Evolutionary conservation across 2,888 invertebrate species (phyloP).

Genomic region (Adela reaumurella): DNA sequence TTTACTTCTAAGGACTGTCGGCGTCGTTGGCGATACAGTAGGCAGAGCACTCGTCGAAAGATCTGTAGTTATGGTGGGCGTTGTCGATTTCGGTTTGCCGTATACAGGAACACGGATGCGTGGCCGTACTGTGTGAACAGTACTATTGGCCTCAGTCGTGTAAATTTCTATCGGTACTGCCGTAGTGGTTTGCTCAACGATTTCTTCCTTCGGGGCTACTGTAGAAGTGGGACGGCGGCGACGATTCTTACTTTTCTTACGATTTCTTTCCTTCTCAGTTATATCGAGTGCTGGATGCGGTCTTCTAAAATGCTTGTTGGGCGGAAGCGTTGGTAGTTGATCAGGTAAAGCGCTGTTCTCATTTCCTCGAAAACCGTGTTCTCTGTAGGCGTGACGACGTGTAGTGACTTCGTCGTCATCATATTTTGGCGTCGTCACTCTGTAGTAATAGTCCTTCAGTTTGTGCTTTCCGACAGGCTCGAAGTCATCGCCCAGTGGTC

Average conservation of each 20-base stretch:
- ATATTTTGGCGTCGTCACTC: conserved; percentile 38
- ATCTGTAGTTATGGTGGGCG: conserved; percentile 40
- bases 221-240: conserved; percentile 38
- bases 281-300: conserved; percentile 22
- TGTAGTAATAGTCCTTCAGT: conserved; percentile 46
- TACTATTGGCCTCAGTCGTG: conserved; percentile 28
- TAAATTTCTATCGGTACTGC: conserved; percentile 23
- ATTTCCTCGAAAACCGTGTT: conserved; percentile 12
- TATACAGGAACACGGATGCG: conserved; percentile 29
- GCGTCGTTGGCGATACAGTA: conserved; percentile 41
- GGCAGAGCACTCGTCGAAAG: conserved; percentile 45
- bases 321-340: conserved; percentile 47
- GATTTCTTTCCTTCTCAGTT: conserved; percentile 33
- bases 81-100: conserved; percentile 31
- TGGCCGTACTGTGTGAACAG: conserved; percentile 31
- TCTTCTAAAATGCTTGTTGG: conserved; percentile 42
- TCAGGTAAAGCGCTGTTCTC: conserved; percentile 25
- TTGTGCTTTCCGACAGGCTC: conserved; percentile 39
- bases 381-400: conserved; percentile 12
- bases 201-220: conserved; percentile 28
- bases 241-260: conserved; percentile 44
- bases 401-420: conserved; percentile 9
- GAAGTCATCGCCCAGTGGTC: conserved; percentile 43
- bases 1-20: conserved; percentile 36
- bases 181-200: conserved; percentile 18